Evolutionary conservation across 2,113 vertebrate species (phyloP).

Genomic region (Myotis brandtii): DNA sequence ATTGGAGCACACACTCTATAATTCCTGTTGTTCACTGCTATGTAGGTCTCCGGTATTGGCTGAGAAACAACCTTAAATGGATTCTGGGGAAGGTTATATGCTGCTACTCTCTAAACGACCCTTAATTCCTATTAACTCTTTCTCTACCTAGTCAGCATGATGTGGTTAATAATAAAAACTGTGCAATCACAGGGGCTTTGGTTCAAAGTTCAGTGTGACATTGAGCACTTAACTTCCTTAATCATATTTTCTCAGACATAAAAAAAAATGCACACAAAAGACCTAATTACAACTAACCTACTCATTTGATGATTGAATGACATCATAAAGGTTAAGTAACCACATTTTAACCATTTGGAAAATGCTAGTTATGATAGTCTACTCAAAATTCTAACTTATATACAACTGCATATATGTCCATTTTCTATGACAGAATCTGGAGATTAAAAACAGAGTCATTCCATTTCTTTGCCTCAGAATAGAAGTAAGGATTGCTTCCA

Average conservation of each 20-base stretch:
- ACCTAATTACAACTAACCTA: background rate
- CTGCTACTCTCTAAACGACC: background rate
- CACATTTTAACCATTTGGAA: background rate
- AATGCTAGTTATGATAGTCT: background rate
- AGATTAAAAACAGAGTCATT: background rate
- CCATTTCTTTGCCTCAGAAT: background rate
- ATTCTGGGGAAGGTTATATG: background rate
- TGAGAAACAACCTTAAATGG: background rate
- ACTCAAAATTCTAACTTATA: background rate
- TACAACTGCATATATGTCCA: background rate
- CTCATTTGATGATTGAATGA: background rate
- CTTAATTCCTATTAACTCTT: background rate
- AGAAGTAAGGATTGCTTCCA: background rate
- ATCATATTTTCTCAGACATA: conserved; percentile 4
- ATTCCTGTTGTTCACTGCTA: background rate
- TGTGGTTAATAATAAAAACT: background rate
- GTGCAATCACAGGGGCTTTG: background rate
- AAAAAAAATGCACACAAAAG: background rate
- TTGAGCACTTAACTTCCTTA: background rate
- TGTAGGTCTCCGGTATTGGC: background rate
- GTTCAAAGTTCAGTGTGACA: conserved; percentile 9
- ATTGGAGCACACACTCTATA: background rate
- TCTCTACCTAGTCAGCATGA: background rate
- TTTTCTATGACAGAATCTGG: background rate
- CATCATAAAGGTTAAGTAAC: background rate